Base-by-base conservation (phyloP, 2,888 invertebrate genomes). In the Zhuqinia jingwanae region DNA sequence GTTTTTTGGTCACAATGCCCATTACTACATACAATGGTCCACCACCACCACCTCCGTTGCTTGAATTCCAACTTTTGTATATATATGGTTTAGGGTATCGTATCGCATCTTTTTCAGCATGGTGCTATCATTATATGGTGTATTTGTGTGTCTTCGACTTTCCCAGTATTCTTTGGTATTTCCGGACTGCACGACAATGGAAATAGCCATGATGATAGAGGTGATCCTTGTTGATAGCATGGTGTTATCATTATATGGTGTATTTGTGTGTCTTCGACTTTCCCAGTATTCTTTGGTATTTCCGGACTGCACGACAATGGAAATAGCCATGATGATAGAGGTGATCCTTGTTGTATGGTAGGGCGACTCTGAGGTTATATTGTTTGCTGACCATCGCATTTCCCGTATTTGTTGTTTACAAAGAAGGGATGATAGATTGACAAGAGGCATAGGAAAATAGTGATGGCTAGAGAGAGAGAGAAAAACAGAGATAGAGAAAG, bases 341-440 rank as follows among this genome's bases (percentile, higher is more conserved):
- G 25, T 20, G 36, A 36, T 3, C 36, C 36, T 3, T 6, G 36
- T 36, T 6, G 36, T 36, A 36, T 36, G 36, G 36, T 36, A 36
- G 68, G 22, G 17, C 30, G 68, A 45, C 11, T 73, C 50, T 73
- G 70, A n/a, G 70, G 47, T 17, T 73, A 47, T 73, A 73, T 73
- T 73, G 70, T 73, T 73, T 73, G 70, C 45, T 73, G 70, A 45
- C 70, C 70, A 73, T 45, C 47, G 70, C 70, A 70, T 70, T 45
- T 47, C 70, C 70, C 13, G 15, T 65, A 36, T 65, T 25, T 47
- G 70, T 45, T 70, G 45, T 73, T 73, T 73, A 73, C 50, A 22
- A 73, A 68, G 45, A 45, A 47, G 50, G 50, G 70, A 73, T 73
- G 70, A 42, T 68, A 42, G 45, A 73, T 47, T 73, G 70, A 73